phyloP scores from a whole-genome alignment of 2,113 vertebrate species.

The Emydocephalus ijimae region DNA sequence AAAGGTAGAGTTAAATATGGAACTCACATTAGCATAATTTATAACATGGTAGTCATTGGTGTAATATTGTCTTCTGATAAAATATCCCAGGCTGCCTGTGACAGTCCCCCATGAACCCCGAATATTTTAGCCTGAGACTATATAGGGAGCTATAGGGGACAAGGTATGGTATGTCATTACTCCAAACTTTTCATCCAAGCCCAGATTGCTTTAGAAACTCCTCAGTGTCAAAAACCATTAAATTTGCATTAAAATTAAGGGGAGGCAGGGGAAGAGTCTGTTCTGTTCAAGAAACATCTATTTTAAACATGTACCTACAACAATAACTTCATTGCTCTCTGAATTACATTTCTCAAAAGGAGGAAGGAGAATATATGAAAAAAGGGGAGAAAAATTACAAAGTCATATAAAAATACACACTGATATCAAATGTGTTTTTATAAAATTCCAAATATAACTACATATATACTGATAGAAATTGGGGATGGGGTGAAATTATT shows the following conservation, averaged over 20 bases:
- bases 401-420: neutral
- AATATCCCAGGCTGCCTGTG: neutral
- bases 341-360: neutral
- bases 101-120: neutral
- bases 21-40: neutral
- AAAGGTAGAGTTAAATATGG: neutral
- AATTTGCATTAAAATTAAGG: neutral
- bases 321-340: neutral
- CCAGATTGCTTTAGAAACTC: neutral
- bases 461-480: neutral
- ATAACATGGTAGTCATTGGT: neutral
- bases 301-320: neutral
- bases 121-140: too few relatives aligned
- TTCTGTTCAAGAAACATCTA: neutral
- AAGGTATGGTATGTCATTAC: neutral
- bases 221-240: neutral
- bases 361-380: neutral
- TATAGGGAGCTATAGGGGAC: neutral
- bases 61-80: neutral
- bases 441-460: neutral
- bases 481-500: neutral
- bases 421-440: neutral
- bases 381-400: neutral
- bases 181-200: neutral
- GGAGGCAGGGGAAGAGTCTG: neutral